Conservation (phyloP, 37 sponge, comb jelly and placozoan species). For the Cladorhizidae sp. region DNA sequence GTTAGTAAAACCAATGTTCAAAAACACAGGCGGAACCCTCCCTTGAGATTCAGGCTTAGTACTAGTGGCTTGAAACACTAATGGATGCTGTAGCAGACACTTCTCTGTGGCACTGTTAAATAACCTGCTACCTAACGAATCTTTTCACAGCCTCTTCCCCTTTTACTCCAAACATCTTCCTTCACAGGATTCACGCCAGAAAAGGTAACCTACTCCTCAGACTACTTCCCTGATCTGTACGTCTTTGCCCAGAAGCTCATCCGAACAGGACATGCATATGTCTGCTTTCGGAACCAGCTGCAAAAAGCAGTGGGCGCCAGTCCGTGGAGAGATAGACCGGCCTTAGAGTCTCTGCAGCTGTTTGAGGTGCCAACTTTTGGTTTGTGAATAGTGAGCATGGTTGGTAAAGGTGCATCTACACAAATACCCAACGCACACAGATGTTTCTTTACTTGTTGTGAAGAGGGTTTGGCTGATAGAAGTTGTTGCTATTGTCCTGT, state of each 20-base stretch:
- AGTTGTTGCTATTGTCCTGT: conserved; percentile 1
- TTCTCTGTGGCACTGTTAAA: no score
- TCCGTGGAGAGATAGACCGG: conserved; percentile 96
- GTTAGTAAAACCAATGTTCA: no score
- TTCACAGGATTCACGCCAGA: conserved; percentile 80
- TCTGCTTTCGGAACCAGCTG: conserved; percentile 91
- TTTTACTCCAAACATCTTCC: background rate
- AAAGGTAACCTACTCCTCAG: conserved; percentile 90
- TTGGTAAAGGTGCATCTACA: background rate
- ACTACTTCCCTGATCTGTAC: conserved; percentile 92
- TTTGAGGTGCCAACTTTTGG: conserved; percentile 67
- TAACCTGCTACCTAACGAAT: no score
- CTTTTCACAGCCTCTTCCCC: background rate
- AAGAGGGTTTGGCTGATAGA: background rate
- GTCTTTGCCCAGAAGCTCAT: conserved; percentile 87
- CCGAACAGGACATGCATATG: conserved; percentile 77
- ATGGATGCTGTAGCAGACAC: no score
- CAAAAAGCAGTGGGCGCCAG: conserved; percentile 80
- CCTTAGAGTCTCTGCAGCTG: conserved; percentile 83
- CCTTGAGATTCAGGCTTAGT: no score
- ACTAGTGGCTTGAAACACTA: no score
- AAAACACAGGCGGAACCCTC: no score
- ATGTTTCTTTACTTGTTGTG: background rate
- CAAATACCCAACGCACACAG: background rate
- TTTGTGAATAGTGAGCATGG: no score